Evolutionary conservation across 2,113 vertebrate genomes (phyloP), one percentile per base, ranked within the genome.

Genomic region (Chloropsis cyanopogon): DNA sequence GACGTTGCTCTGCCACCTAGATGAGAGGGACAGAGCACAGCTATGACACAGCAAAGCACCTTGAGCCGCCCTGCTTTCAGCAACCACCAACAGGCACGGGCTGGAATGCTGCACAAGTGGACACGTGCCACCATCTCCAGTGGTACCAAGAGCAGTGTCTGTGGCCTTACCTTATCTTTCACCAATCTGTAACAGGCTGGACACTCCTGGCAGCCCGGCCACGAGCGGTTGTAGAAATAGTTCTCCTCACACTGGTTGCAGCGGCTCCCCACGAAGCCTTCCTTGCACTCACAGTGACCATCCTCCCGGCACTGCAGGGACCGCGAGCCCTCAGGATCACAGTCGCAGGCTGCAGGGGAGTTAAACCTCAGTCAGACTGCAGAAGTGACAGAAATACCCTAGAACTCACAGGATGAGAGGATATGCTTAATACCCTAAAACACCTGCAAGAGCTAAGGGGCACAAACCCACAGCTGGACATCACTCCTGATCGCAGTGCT

Each of bases 221-320:
- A 98, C 0, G 99, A 98, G 61, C 99, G 98, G 95, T 99, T 99
- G 96, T 99, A 99, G 98, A 99, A 99, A 90, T 99, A 99, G 88
- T 99, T 99, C 96, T 99, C 99, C 93, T 99, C 99, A 15, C 99
- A 99, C 93, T 99, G 99, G 96, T 99, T 98, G 1, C 99, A 99
- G 57, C 99, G 99, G 61, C 53, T 97, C 3, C 99, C 99, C n/a
- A 99, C 98, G 0, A 99, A 99, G 50, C 99, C 99, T 12, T 99
- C 98, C 37, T 97, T 98, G 95, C 99, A 99, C 69, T 98, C 98
- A 1, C 99, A 99, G 61, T 81, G 98, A 1, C 99, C 99, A 1
- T 98, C 95, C 9, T 99, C 98, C 91, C 75, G 97, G 85, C 99
- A 99, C 97, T 99, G 99, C 39, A 98, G 98, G 1, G 98, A 98